Evolutionary conservation across 2,113 vertebrate species (phyloP).

Genomic region (Corythoichthys haematopterus): DNA sequence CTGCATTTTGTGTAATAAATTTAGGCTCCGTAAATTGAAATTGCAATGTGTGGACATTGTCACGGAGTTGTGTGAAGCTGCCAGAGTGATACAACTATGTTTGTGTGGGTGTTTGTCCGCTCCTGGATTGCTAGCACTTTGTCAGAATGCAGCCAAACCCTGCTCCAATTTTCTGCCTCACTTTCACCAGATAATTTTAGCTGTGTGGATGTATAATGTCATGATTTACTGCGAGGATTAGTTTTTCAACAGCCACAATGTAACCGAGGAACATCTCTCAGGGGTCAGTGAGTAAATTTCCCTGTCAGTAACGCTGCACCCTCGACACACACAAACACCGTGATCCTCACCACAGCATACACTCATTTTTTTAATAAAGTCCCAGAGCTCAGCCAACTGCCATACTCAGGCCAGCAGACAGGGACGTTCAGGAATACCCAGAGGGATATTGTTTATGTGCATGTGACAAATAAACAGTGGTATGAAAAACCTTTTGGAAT

Average conservation of each 20-base stretch:
- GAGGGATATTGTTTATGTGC: conserved; percentile 4
- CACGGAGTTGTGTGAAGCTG: conserved; percentile 48
- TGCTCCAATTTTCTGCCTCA: conserved; percentile 57
- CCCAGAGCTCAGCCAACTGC: conserved; percentile 35
- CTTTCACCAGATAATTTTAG: conserved; percentile 61
- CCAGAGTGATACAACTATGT: conserved; percentile 56
- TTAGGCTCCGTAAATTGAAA: conserved; percentile 71
- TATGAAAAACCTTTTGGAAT: too few species aligned
- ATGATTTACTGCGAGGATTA: conserved; percentile 65
- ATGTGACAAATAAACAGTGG: too few species aligned
- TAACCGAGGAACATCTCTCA: conserved; percentile 53
- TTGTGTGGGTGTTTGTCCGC: conserved; percentile 59
- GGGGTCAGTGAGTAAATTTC: conserved; percentile 54
- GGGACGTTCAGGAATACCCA: conserved; percentile 16
- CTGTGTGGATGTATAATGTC: conserved; percentile 60
- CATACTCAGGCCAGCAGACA: conserved; percentile 28
- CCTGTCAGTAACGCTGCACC: conserved; percentile 40
- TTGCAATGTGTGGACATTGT: conserved; percentile 68
- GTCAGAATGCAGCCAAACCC: conserved; percentile 56
- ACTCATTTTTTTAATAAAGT: conserved; percentile 59
- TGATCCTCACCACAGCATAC: conserved; percentile 45
- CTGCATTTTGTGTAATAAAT: conserved; percentile 72
- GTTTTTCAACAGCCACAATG: conserved; percentile 61
- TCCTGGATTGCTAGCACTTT: conserved; percentile 51
- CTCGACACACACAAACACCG: conserved; percentile 6